Evolutionary conservation across 2,797 vertebrate genomes (phyloP), one percentile per base, ranked within the genome.

Genomic region (Harpagifer antarcticus): DNA sequence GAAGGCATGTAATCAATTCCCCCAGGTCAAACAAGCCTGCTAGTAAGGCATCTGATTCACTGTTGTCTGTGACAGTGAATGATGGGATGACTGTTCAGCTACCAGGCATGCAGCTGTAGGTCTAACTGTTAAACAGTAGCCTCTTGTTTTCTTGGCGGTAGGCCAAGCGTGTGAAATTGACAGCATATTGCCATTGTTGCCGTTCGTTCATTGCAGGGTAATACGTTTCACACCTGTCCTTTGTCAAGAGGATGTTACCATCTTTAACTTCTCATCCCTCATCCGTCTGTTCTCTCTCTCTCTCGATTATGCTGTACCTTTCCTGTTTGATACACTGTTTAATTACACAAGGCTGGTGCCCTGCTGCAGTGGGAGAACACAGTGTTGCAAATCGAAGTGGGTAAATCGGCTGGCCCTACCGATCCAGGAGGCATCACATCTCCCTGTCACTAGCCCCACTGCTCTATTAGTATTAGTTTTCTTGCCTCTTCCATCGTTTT

Each of bases 381-480:
- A 60, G 83, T 88, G 84, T 86, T 88, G 89, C 73, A 85, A 88
- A 89, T 84, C 59, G 60, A 92, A 90, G 79, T 88, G 83, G 89
- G 86, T 91, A 91, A 87, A 92, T 91, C 81, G 72, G 78, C 68
- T 19, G 73, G 61, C 75, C 27, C 76, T 55, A 60, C 55, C 68
- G 72, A 80, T 88, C 87, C 69, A 73, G 61, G 49, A 82, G 59
- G 42, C 67, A 58, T 74, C 74, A 37, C 67, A 58, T 54, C 76
- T 75, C 64, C 62, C 59, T 69, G 7, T 87, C 68, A 69, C 53
- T 81, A 69, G 55, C 52, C 77, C 72, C 53, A 52, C 70, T 52
- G 53, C 72, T 83, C 48, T 52, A 19, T n/a, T 48, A 9, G 33
- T 9, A 27, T 27, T 27, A 1, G 27, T 37, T 37, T 37, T 37